Evolutionary conservation across 2,888 invertebrate species (phyloP).

Genomic region (Pardosa pseudoannulata): DNA sequence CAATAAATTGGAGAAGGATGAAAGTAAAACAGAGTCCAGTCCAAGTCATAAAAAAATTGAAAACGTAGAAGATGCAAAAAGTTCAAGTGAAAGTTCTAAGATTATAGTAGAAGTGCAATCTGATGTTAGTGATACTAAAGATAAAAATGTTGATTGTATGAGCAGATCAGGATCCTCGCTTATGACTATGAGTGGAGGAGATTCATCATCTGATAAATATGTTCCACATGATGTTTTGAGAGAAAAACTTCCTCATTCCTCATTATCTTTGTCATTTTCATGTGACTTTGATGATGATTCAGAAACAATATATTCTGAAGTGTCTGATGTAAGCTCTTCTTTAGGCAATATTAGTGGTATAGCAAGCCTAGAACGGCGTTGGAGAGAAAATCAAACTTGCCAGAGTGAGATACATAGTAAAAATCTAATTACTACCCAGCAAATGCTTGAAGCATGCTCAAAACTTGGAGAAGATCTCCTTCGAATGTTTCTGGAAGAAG

Average conservation of each 20-base stretch:
- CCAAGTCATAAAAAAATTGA: conserved; percentile 25
- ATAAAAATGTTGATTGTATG: conserved; percentile 42
- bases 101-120: conserved; percentile 3
- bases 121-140: conserved; percentile 17
- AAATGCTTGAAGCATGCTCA: conserved; percentile 78
- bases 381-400: conserved; percentile 56
- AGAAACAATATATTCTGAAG: conserved; percentile 73
- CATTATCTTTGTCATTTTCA: conserved; percentile 40
- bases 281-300: conserved; percentile 72
- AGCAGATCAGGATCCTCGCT: conserved; percentile 56
- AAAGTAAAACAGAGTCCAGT: conserved; percentile 8
- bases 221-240: conserved; percentile 30
- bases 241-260: conserved; percentile 41
- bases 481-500: conserved; percentile 93
- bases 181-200: conserved; percentile 42
- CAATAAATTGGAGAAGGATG: conserved; percentile 11
- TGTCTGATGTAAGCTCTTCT: conserved; percentile 71
- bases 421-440: conserved; percentile 25
- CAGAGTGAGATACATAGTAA: conserved; percentile 31
- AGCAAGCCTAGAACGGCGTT: conserved; percentile 39
- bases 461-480: conserved; percentile 90
- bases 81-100: conserved; percentile 31
- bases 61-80: conserved; percentile 46
- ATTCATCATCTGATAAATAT: conserved; percentile 44
- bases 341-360: conserved; percentile 44